phyloP scores from a whole-genome alignment of 92 coral and sea anemone species.

The Parazoanthus darwini region DNA sequence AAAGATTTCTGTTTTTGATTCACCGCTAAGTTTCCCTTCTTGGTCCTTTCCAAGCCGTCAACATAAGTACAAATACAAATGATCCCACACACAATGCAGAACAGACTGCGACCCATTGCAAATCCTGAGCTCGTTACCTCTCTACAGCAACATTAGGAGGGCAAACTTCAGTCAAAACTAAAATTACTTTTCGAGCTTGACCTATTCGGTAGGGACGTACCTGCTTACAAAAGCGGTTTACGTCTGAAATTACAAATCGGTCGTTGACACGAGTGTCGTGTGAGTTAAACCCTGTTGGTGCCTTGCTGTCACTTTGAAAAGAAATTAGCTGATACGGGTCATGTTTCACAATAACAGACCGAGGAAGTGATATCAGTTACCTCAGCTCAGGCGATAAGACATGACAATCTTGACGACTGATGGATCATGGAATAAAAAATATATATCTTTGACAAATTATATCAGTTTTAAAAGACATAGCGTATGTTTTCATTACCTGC shows the following conservation, averaged over 20 bases:
- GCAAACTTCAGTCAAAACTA: not conserved
- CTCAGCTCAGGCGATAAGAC: not conserved
- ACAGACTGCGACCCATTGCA: not conserved
- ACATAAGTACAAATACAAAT: not conserved
- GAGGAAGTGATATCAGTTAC: slow-evolving; percentile 12
- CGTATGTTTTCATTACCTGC: no score
- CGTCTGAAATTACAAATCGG: not conserved
- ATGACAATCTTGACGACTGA: not conserved
- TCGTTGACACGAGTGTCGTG: slow-evolving; percentile 12
- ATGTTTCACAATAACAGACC: slow-evolving; percentile 38
- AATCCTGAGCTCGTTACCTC: not conserved
- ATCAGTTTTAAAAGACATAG: no score
- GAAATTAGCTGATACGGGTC: slow-evolving; percentile 20
- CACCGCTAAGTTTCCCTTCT: not conserved
- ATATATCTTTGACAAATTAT: no score
- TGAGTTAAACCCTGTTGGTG: slow-evolving; percentile 6
- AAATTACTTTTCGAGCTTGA: not conserved
- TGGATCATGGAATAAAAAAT: no score
- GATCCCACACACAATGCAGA: slow-evolving; percentile 5
- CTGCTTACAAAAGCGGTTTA: not conserved
- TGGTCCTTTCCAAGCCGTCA: not conserved
- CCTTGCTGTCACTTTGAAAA: not conserved
- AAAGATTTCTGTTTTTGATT: slow-evolving; percentile 13
- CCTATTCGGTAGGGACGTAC: not conserved
- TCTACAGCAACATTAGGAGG: not conserved